Percentiles rank a stretch among this genome's conserved stretches.
Conservation (phyloP, 2,113 vertebrate genomes). For the Grammomys dolichurus region DNA sequence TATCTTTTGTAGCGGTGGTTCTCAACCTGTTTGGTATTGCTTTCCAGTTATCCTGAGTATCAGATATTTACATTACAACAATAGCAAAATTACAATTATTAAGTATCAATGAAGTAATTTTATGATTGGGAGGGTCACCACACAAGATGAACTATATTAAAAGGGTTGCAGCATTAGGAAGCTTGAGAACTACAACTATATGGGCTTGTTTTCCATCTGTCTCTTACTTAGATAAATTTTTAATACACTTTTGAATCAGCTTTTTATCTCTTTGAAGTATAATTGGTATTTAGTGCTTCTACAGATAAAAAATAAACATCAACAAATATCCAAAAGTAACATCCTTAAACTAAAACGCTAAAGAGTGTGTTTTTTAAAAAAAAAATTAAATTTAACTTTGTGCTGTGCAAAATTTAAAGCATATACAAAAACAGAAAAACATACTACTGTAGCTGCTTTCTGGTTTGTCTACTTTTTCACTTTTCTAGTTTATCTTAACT, state of each 20-base stretch:
- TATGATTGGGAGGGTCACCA: no score
- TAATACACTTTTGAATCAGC: background rate
- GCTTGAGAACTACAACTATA: background rate
- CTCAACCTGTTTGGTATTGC: no score
- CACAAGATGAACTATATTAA: no score
- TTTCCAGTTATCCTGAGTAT: no score
- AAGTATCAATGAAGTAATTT: no score
- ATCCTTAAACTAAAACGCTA: conserved; percentile 28
- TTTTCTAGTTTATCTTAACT: conserved; percentile 14
- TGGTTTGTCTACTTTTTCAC: conserved; percentile 1
- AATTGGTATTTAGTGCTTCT: background rate
- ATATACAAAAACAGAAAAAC: background rate
- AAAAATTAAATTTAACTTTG: conserved; percentile 39
- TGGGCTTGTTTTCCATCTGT: background rate
- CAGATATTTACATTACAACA: no score
- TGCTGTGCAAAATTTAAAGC: conserved; percentile 39
- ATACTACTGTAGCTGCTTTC: background rate
- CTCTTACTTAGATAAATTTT: background rate
- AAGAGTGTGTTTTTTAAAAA: background rate
- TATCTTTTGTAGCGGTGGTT: no score
- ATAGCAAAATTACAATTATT: no score
- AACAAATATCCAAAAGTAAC: background rate
- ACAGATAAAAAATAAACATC: conserved; percentile 9
- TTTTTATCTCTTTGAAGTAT: conserved; percentile 3
- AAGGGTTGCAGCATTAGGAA: no score